Evolutionary conservation across 2,888 invertebrate genomes (phyloP).

Genomic region (Bugulina stolonifera): DNA sequence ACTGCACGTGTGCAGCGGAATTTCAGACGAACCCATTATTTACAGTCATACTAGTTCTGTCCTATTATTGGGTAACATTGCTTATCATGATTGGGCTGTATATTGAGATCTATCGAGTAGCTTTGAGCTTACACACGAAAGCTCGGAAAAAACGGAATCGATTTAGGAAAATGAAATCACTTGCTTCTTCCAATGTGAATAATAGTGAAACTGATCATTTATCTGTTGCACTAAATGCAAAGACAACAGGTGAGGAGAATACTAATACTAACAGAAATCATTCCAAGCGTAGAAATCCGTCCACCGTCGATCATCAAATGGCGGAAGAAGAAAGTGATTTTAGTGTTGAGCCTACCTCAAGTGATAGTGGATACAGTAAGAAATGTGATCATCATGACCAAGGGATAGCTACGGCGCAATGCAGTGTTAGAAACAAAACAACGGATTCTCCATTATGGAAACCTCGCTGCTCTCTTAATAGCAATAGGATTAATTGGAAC

Average conservation of each 20-base stretch:
- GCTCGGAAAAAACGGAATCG: constrained; percentile 88
- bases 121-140: constrained; percentile 93
- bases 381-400: not conserved
- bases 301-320: not conserved
- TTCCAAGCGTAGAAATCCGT: not conserved
- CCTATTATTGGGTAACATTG: constrained; percentile 95
- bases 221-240: not conserved
- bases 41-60: constrained; percentile 91
- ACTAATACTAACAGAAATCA: not conserved
- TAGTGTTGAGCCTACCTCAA: not conserved
- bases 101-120: constrained; percentile 93
- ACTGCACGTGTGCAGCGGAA: constrained; percentile 88
- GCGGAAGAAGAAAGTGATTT: not conserved
- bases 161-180: not conserved
- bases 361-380: not conserved
- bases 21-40: constrained; percentile 95
- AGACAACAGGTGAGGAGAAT: not conserved
- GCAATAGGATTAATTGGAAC: not conserved
- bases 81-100: constrained; percentile 91
- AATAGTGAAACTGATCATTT: not conserved
- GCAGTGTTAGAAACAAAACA: not conserved
- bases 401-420: not conserved
- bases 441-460: constrained; percentile 23
- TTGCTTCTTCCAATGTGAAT: too few relatives aligned
- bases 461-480: constrained; percentile 8